Evolutionary conservation across 1,140 invertebrate genomes (phyloP).

Genomic region (Eumaeus atala): DNA sequence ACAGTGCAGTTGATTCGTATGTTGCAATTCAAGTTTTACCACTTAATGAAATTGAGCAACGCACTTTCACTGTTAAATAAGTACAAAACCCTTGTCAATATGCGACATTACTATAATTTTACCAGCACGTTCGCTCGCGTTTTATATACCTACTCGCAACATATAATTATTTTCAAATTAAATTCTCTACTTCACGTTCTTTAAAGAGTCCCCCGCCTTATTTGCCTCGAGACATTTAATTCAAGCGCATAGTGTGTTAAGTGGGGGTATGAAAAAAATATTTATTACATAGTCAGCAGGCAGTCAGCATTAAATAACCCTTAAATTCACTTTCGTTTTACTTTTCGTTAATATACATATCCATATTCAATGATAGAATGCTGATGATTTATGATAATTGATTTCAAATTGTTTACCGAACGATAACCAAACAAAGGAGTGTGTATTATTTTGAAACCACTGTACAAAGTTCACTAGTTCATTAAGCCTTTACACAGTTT

Average conservation of each 20-base stretch:
- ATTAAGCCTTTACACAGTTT: slow-evolving; percentile 44
- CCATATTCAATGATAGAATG: too few relatives aligned
- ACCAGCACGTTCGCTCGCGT: background rate
- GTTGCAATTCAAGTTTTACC: slow-evolving; percentile 25
- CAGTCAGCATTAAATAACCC: too few relatives aligned
- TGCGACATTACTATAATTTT: background rate
- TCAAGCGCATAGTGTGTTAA: too few relatives aligned
- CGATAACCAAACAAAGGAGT: slow-evolving; percentile 29
- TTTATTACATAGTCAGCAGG: too few relatives aligned
- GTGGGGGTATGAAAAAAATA: too few relatives aligned
- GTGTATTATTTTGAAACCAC: slow-evolving; percentile 47
- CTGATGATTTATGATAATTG: too few relatives aligned
- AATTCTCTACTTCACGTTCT: too few relatives aligned
- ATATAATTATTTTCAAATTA: background rate
- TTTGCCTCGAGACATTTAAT: too few relatives aligned
- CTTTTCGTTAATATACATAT: too few relatives aligned
- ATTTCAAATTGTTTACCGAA: too few relatives aligned
- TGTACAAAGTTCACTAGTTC: slow-evolving; percentile 65
- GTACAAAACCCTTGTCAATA: background rate
- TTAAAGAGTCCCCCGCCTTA: too few relatives aligned
- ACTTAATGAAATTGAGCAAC: slow-evolving; percentile 24
- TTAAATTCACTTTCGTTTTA: too few relatives aligned
- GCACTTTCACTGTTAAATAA: slow-evolving; percentile 26
- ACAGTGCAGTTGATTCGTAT: slow-evolving; percentile 25
- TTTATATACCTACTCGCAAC: background rate